These are phyloP conservation scores for Drosophila funebris DNA, from an alignment of 1,140 invertebrate genomes.

Conservation along the genomic window DNA sequence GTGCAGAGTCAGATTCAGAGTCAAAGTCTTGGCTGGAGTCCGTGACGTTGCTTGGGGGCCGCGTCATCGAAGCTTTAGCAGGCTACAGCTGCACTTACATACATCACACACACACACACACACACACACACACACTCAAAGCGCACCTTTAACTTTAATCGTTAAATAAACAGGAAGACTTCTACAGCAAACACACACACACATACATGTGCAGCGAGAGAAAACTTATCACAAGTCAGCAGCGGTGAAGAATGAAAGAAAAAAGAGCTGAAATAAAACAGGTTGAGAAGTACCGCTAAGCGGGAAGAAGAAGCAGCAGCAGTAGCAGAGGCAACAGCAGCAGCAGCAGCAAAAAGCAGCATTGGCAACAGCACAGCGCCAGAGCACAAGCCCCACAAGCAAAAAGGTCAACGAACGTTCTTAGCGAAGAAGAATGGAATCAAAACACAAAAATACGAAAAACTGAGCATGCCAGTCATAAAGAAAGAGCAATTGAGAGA, in stretches of 20 bases:
- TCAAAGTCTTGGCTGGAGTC: slow-evolving; percentile 19
- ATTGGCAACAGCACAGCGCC: slow-evolving; percentile 37
- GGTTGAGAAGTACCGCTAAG: slow-evolving; percentile 83
- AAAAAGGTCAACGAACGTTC: slow-evolving; percentile 83
- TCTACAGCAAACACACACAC: slow-evolving; percentile 71
- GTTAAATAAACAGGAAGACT: slow-evolving; percentile 80
- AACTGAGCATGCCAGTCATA: slow-evolving; percentile 47
- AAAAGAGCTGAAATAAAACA: slow-evolving; percentile 71
- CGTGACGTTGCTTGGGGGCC: slow-evolving; percentile 35
- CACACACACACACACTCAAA: slow-evolving; percentile 12
- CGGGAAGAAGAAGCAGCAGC: slow-evolving; percentile 49
- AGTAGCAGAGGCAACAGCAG: slow-evolving; percentile 28
- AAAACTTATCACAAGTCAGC: slow-evolving; percentile 57
- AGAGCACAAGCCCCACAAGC: slow-evolving; percentile 44
- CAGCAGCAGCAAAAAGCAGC: slow-evolving; percentile 38
- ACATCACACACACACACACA: slow-evolving; percentile 1
- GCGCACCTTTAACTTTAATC: slow-evolving; percentile 69
- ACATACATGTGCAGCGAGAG: slow-evolving; percentile 18
- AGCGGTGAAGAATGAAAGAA: slow-evolving; percentile 25
- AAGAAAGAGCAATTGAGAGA: slow-evolving; percentile 9
- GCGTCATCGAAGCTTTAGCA: slow-evolving; percentile 39
- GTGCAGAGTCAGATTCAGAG: neutral
- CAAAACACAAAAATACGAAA: slow-evolving; percentile 82
- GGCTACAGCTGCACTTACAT: slow-evolving; percentile 36
- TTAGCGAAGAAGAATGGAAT: slow-evolving; percentile 83